These are phyloP conservation scores for Arctocebus calabarensis DNA, from an alignment of 2,797 vertebrate species.

Conservation along the genomic window DNA sequence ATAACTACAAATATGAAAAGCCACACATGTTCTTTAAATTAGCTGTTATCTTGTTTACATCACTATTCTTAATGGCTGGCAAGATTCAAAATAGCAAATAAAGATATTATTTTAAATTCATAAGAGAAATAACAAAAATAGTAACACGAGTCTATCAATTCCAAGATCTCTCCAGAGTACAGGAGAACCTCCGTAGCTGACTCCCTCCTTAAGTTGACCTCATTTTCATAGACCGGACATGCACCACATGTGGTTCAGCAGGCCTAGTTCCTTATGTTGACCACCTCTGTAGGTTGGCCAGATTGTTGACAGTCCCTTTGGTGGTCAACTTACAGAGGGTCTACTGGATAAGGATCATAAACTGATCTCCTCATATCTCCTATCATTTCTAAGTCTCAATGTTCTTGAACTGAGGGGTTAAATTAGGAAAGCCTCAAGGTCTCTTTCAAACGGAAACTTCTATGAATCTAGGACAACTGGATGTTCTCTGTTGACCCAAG, in stretches of 20 bases:
- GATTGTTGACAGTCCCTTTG: too few species aligned
- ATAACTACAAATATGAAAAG: not conserved
- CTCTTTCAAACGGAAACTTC: not conserved
- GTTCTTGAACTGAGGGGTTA: not conserved
- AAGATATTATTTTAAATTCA: not conserved
- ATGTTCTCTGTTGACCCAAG: not conserved
- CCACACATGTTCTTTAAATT: not conserved
- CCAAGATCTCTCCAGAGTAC: not conserved
- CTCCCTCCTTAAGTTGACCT: too few species aligned
- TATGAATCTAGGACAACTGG: not conserved
- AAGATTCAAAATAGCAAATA: constrained; percentile 8
- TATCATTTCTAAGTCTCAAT: not conserved
- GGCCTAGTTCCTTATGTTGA: too few species aligned
- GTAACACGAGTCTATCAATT: not conserved
- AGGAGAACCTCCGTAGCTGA: too few species aligned
- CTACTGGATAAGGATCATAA: not conserved
- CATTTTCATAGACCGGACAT: too few species aligned
- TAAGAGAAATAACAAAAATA: not conserved
- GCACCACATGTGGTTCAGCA: too few species aligned
- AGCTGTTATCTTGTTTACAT: not conserved
- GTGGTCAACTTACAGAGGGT: too few species aligned
- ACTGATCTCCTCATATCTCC: not conserved
- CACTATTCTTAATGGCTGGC: not conserved
- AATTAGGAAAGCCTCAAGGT: not conserved
- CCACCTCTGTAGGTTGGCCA: too few species aligned